A percentile compares a stretch with the other conserved stretches of the same genome.
These are phyloP conservation scores for Tonatia bakeri DNA, from an alignment of 2,113 vertebrate species.

Conservation along the genomic window DNA sequence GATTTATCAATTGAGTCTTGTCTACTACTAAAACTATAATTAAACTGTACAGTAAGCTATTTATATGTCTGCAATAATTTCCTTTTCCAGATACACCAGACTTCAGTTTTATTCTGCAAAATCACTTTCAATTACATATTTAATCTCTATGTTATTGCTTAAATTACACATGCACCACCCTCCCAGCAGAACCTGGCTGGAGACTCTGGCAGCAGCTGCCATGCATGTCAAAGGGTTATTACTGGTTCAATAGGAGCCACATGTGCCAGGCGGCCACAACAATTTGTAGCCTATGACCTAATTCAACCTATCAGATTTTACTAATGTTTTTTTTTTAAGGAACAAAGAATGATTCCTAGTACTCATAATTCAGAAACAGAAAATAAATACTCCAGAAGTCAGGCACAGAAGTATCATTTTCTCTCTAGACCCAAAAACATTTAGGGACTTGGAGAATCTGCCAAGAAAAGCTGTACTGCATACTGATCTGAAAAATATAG, in stretches of 20 bases:
- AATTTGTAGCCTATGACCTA: conserved; percentile 8
- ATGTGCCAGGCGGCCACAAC: neutral
- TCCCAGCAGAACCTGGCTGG: neutral
- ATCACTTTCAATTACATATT: conserved; percentile 70
- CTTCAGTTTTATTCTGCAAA: conserved; percentile 63
- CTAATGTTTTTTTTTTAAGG: neutral
- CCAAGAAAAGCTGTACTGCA: neutral
- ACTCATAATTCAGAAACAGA: conserved; percentile 14
- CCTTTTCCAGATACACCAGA: conserved; percentile 48
- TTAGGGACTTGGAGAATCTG: neutral
- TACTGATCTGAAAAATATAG: neutral
- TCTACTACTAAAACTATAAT: conserved; percentile 52
- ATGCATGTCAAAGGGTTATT: conserved; percentile 13
- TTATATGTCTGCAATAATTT: conserved; percentile 68
- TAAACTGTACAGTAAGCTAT: conserved; percentile 66
- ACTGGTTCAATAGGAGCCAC: conserved; percentile 46
- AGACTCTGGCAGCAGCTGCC: conserved; percentile 34
- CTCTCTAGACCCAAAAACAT: neutral
- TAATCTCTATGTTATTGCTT: conserved; percentile 66
- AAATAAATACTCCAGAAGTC: neutral
- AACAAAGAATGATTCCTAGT: neutral
- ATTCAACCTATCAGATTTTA: conserved; percentile 21
- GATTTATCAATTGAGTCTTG: conserved; percentile 48
- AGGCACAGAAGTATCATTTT: neutral
- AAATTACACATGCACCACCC: conserved; percentile 49